These are phyloP conservation scores for Miopithecus talapoin DNA, from an alignment of 2,797 vertebrate genomes.

Conservation along the genomic window DNA sequence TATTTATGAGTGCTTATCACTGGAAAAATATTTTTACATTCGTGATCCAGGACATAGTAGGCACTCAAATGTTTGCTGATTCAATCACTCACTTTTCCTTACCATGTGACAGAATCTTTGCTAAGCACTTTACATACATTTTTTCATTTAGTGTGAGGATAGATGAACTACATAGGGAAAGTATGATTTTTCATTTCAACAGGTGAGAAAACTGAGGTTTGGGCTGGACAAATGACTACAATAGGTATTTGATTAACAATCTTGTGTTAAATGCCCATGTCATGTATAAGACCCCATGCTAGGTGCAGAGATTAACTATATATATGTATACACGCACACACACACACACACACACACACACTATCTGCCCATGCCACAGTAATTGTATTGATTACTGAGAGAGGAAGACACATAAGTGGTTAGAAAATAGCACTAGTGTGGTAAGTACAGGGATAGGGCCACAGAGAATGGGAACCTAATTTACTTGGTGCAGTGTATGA, in stretches of 20 bases:
- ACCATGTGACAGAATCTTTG: not conserved
- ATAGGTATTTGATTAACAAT: not conserved
- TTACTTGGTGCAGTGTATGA: not conserved
- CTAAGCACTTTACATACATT: not conserved
- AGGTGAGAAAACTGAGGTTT: not conserved
- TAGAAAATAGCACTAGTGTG: not conserved
- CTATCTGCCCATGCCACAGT: not conserved
- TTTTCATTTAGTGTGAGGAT: not conserved
- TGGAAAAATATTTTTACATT: not conserved
- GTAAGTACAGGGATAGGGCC: not conserved
- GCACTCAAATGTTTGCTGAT: not conserved
- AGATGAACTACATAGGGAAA: not conserved
- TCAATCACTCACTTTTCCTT: not conserved
- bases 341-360: not conserved
- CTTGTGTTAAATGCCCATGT: not conserved
- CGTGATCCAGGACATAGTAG: not conserved
- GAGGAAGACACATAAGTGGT: not conserved
- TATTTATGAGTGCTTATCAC: not conserved
- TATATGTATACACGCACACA: not conserved
- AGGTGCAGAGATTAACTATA: not conserved
- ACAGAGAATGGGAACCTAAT: not conserved
- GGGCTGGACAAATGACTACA: not conserved
- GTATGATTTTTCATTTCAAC: not conserved
- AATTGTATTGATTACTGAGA: not conserved
- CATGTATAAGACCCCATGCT: not conserved